These are phyloP conservation scores for Poeciliopsis prolifica DNA, from an alignment of 2,113 vertebrate genomes.

Conservation along the genomic window DNA sequence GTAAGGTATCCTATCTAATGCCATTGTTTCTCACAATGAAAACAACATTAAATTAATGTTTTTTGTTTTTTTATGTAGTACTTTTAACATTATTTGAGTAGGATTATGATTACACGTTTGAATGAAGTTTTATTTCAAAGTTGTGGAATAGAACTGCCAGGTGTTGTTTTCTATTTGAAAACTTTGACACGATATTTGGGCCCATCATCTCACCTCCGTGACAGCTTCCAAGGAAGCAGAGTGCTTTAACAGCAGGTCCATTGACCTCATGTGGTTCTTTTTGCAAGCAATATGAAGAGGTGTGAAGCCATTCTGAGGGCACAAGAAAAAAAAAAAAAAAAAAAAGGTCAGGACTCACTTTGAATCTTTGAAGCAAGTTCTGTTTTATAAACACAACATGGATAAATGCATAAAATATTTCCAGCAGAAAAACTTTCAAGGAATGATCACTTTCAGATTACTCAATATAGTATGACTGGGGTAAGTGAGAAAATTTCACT, in stretches of 20 bases:
- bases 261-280: slow-evolving; percentile 96
- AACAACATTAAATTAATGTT: no score
- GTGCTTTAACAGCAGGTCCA: slow-evolving; percentile 95
- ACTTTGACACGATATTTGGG: neutral
- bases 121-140: neutral
- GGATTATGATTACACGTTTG: no score
- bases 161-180: neutral
- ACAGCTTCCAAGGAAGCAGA: slow-evolving; percentile 94
- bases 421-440: neutral
- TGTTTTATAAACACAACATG: neutral
- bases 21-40: no score
- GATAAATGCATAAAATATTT: neutral
- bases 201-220: slow-evolving; percentile 86
- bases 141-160: neutral
- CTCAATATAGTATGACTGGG: neutral
- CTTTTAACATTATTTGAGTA: no score
- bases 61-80: no score
- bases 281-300: slow-evolving; percentile 98
- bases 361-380: neutral
- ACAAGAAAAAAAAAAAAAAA: slow-evolving; percentile 3
- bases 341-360: neutral
- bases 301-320: slow-evolving; percentile 93
- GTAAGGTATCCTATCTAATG: no score
- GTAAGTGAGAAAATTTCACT: neutral
- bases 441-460: no score